A percentile compares a stretch with the other conserved stretches of the same genome.
These are phyloP conservation scores for Acanthiza pusilla DNA, from an alignment of 2,797 vertebrate species.

Conservation along the genomic window DNA sequence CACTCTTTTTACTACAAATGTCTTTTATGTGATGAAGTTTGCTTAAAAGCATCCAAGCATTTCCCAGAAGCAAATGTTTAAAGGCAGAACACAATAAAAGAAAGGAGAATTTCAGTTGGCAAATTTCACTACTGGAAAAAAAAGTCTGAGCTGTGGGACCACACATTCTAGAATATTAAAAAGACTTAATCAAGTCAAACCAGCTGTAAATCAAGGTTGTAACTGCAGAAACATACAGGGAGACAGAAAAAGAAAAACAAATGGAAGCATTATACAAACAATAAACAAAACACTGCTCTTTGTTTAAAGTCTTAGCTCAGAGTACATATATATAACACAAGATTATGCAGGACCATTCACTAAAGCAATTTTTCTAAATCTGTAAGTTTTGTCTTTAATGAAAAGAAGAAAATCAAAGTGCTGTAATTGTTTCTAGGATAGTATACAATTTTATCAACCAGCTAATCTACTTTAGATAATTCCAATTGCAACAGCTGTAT, in stretches of 20 bases:
- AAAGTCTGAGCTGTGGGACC: background rate
- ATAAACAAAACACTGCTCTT: background rate
- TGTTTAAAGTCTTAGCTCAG: background rate
- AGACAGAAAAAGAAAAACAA: background rate
- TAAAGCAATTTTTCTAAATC: background rate
- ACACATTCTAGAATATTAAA: background rate
- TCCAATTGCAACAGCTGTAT: background rate
- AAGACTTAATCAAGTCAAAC: background rate
- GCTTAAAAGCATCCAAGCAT: conserved; percentile 21
- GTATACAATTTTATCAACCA: background rate
- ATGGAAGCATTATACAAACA: background rate
- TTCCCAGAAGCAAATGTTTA: conserved; percentile 27
- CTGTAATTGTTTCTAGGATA: background rate
- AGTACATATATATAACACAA: background rate
- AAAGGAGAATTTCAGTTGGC: background rate
- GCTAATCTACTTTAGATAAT: background rate
- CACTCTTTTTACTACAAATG: conserved; percentile 24
- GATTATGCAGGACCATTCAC: background rate
- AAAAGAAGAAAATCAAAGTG: background rate
- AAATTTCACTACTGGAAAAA: background rate
- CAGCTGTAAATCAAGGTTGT: background rate
- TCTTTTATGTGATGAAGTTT: conserved; percentile 14
- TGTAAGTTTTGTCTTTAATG: background rate
- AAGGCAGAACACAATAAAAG: background rate
- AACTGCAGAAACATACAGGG: background rate